A percentile compares a stretch with the other conserved stretches of the same genome.
phyloP scores from a whole-genome alignment of 1,140 invertebrate genomes.

The Drosophila sulfurigaster region DNA sequence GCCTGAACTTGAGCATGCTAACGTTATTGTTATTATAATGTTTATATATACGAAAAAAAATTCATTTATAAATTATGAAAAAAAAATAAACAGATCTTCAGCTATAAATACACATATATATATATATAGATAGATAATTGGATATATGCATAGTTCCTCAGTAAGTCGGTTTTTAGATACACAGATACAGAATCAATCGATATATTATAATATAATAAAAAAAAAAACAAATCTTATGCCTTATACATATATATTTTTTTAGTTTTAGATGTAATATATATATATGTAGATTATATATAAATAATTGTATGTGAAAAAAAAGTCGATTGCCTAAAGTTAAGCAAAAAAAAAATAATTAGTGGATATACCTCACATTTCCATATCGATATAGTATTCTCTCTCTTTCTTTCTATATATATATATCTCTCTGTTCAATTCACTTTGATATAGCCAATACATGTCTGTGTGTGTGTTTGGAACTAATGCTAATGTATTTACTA shows the following conservation, averaged over 20 bases:
- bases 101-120: constrained; percentile 72
- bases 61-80: constrained; percentile 75
- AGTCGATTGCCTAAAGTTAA: constrained; percentile 55
- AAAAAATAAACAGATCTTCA: constrained; percentile 76
- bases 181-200: constrained; percentile 43
- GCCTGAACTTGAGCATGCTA: constrained; percentile 57
- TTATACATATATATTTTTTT: constrained; percentile 61
- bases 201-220: constrained; percentile 31
- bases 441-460: constrained; percentile 42
- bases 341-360: constrained; percentile 55
- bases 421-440: constrained; percentile 37
- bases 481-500: constrained; percentile 44
- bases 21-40: constrained; percentile 27
- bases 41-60: constrained; percentile 64
- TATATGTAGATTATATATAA: constrained; percentile 49
- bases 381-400: constrained; percentile 44
- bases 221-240: constrained; percentile 73
- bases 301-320: constrained; percentile 59
- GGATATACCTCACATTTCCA: constrained; percentile 26
- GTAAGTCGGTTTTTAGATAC: constrained; percentile 62
- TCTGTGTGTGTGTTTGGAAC: constrained; percentile 43
- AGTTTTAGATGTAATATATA: constrained; percentile 30
- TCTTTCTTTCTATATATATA: constrained; percentile 13
- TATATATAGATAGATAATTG: constrained; percentile 44
- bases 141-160: constrained; percentile 13